These are phyloP conservation scores for Clarias batrachus DNA, from an alignment of 2,113 vertebrate genomes.

Conservation along the genomic window DNA sequence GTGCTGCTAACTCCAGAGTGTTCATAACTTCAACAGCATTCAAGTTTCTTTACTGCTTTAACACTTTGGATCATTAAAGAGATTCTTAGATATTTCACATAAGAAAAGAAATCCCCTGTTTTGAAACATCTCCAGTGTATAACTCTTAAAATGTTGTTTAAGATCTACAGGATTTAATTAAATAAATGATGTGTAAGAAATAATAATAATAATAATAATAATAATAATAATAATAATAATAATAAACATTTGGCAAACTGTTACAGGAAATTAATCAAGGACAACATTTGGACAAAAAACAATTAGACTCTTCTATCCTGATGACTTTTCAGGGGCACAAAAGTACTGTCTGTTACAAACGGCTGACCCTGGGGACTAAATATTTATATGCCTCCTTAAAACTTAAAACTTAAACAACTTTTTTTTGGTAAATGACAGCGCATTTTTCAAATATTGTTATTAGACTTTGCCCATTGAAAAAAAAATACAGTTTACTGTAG, in stretches of 20 bases:
- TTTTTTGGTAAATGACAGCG: not conserved
- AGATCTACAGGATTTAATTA: not conserved
- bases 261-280: not conserved
- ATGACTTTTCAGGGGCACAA: not conserved
- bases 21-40: constrained; percentile 21
- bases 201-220: not conserved
- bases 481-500: no score
- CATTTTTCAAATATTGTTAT: not conserved
- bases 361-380: not conserved
- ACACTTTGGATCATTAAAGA: not conserved
- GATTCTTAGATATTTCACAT: not conserved
- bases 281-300: not conserved
- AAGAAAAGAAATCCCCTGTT: not conserved
- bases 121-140: not conserved
- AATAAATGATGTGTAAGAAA: not conserved
- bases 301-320: not conserved
- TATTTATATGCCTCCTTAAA: not conserved
- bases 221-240: no score
- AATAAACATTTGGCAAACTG: not conserved
- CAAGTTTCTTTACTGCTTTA: not conserved
- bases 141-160: not conserved
- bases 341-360: not conserved
- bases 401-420: not conserved
- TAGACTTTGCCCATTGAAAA: not conserved
- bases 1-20: constrained; percentile 4